Evolutionary conservation across 2,113 vertebrate species (phyloP).

Genomic region (Podarcis raffonei): DNA sequence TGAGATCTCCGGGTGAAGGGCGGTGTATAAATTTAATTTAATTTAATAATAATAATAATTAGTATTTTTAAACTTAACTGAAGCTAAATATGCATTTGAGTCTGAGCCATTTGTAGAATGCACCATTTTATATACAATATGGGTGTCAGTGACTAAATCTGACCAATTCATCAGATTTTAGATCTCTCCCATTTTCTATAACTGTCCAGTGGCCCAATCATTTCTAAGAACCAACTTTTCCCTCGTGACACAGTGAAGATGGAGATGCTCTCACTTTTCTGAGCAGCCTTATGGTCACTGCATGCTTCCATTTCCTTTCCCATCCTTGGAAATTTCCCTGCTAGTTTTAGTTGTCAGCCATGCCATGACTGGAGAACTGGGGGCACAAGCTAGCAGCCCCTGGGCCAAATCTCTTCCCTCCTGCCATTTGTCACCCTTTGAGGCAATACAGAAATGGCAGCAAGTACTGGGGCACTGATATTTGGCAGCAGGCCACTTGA

Average conservation of each 20-base stretch:
- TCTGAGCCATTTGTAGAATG: no score
- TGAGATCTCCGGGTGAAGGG: no score
- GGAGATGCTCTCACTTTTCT: neutral
- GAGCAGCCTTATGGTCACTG: neutral
- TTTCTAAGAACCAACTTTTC: neutral
- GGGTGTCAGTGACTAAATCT: neutral
- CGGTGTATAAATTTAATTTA: no score
- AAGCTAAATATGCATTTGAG: neutral
- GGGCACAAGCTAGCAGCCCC: neutral
- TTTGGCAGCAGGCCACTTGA: neutral
- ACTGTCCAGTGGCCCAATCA: neutral
- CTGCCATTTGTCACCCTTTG: neutral
- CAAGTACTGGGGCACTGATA: neutral
- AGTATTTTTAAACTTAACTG: neutral
- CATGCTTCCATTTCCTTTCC: neutral
- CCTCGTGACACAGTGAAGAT: neutral
- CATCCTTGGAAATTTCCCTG: neutral
- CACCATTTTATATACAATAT: slow-evolving; percentile 11
- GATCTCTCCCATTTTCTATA: neutral
- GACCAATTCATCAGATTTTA: neutral
- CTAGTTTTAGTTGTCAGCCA: neutral
- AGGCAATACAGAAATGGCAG: neutral
- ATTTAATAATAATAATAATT: no score
- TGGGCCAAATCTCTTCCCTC: neutral
- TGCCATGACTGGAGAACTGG: neutral